phyloP scores from a whole-genome alignment of 2,113 vertebrate genomes.

The Miniopterus natalensis region DNA sequence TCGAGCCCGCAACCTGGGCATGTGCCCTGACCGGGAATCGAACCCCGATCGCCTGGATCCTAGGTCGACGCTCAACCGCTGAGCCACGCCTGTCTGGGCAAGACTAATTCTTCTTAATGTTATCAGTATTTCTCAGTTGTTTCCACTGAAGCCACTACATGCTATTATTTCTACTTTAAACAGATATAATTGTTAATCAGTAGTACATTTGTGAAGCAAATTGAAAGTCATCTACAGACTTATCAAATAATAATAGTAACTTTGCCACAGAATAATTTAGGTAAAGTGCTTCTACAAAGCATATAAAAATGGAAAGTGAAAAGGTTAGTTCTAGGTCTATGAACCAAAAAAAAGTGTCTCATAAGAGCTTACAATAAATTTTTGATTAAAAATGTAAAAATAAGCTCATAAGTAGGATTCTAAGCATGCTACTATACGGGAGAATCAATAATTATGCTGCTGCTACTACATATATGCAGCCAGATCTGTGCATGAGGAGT shows the following conservation, averaged over 20 bases:
- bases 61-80: too few species aligned
- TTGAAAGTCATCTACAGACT: constrained; percentile 69
- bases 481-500: background rate
- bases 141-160: background rate
- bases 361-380: constrained; percentile 72
- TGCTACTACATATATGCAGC: background rate
- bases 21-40: too few species aligned
- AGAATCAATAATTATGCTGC: background rate
- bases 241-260: constrained; percentile 72
- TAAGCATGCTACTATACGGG: background rate
- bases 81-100: too few species aligned
- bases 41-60: too few species aligned
- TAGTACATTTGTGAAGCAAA: constrained; percentile 60
- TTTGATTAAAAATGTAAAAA: constrained; percentile 70
- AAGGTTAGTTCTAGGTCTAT: constrained; percentile 61
- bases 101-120: constrained; percentile 61
- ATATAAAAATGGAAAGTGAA: constrained; percentile 59
- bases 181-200: constrained; percentile 63
- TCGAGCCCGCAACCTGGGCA: too few species aligned
- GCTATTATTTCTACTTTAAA: constrained; percentile 66
- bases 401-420: background rate
- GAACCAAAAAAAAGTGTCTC: constrained; percentile 73
- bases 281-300: constrained; percentile 31
- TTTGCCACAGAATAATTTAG: constrained; percentile 70
- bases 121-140: constrained; percentile 60